These are phyloP conservation scores for Dioctria rufipes DNA, from an alignment of 2,888 invertebrate species.

Conservation along the genomic window DNA sequence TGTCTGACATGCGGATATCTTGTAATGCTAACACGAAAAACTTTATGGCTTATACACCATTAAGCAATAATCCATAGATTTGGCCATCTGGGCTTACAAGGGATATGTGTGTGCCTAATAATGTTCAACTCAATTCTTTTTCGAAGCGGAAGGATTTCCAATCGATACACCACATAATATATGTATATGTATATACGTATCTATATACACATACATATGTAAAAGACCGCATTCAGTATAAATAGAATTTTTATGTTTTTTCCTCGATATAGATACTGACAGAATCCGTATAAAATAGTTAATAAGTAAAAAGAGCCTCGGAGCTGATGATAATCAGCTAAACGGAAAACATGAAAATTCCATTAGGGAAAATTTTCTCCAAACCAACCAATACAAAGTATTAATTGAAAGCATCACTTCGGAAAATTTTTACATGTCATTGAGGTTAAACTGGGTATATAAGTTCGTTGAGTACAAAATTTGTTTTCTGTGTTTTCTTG, in stretches of 20 bases:
- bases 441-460: neutral
- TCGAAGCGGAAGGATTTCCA: no score
- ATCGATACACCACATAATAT: no score
- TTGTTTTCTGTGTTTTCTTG: neutral
- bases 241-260: neutral
- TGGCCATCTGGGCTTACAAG: neutral
- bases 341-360: slow-evolving; percentile 24
- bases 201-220: no score
- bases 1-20: neutral
- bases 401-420: neutral
- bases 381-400: neutral
- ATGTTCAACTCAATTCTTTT: neutral
- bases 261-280: neutral
- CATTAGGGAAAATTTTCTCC: slow-evolving; percentile 5
- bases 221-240: neutral
- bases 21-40: no score
- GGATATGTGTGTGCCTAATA: neutral
- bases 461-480: neutral
- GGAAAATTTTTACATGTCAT: neutral
- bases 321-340: neutral
- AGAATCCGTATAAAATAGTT: neutral
- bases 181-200: no score
- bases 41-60: neutral
- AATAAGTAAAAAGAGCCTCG: slow-evolving; percentile 4
- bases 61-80: neutral